Conservation (phyloP, 2,888 invertebrate genomes). For the Nipponacmea schrenckii region DNA sequence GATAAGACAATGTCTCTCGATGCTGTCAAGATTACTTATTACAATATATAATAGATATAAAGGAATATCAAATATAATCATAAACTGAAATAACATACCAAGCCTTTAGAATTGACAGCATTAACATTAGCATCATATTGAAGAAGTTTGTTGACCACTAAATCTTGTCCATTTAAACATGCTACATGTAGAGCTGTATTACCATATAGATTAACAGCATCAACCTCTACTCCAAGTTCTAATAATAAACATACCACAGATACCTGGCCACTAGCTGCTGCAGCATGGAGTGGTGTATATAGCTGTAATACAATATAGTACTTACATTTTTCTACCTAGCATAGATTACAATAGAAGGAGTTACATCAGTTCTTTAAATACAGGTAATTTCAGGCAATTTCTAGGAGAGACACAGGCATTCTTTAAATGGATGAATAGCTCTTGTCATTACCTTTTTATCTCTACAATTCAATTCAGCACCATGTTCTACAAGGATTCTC, state of each 20-base stretch:
- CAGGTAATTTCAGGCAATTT: no score
- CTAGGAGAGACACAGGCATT: not conserved
- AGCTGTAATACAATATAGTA: constrained; percentile 52
- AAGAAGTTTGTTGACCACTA: constrained; percentile 72
- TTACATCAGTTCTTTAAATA: no score
- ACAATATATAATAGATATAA: no score
- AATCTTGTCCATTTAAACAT: constrained; percentile 74
- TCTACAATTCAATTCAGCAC: constrained; percentile 68
- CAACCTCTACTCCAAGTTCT: constrained; percentile 72
- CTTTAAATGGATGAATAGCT: not conserved
- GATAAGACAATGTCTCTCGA: no score
- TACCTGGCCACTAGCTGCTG: constrained; percentile 73
- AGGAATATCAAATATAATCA: no score
- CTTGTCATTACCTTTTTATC: constrained; percentile 66
- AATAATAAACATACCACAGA: constrained; percentile 70
- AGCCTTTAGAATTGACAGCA: constrained; percentile 72
- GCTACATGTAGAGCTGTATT: constrained; percentile 72
- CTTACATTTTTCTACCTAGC: no score
- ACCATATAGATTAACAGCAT: constrained; percentile 73
- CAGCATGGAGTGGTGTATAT: constrained; percentile 76
- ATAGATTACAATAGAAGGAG: no score
- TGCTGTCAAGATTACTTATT: no score
- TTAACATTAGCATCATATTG: constrained; percentile 71
- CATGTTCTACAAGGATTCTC: constrained; percentile 59
- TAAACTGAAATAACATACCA: constrained; percentile 61